Percentiles rank a stretch among this genome's conserved stretches.
Conservation (phyloP, 2,797 vertebrate species). For the Sebastes hubbsi region DNA sequence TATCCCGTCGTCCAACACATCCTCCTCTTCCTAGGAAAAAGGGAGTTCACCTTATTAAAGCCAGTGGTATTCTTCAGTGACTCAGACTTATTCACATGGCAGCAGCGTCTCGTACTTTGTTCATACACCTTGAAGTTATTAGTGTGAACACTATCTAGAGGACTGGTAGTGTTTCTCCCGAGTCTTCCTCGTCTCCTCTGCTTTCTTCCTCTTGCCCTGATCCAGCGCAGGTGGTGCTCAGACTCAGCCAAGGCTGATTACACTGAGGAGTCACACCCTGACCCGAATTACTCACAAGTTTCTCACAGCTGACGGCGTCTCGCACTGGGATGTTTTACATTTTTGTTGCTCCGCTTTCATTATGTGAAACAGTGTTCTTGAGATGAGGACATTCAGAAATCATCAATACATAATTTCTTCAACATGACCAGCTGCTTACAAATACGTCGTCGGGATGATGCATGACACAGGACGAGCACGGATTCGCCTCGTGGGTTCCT, state of each 20-base stretch:
- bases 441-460: neutral
- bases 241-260: slow-evolving; percentile 40
- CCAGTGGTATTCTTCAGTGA: neutral
- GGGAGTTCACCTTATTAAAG: slow-evolving; percentile 26
- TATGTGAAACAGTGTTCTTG: neutral
- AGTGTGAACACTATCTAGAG: neutral
- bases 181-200: neutral
- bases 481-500: neutral
- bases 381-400: neutral
- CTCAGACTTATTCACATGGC: neutral
- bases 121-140: slow-evolving; percentile 39
- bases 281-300: slow-evolving; percentile 31
- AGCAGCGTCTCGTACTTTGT: slow-evolving; percentile 4
- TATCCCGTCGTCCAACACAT: neutral
- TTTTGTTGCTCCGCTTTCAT: neutral
- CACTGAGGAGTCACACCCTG: slow-evolving; percentile 42
- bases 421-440: neutral
- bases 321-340: neutral
- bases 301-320: slow-evolving; percentile 15
- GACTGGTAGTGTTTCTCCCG: neutral
- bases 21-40: neutral
- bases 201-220: neutral
- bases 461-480: neutral
- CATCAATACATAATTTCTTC: neutral
- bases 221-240: slow-evolving; percentile 55